Conservation (phyloP, 2,113 vertebrate genomes). For the Pterocles gutturalis region DNA sequence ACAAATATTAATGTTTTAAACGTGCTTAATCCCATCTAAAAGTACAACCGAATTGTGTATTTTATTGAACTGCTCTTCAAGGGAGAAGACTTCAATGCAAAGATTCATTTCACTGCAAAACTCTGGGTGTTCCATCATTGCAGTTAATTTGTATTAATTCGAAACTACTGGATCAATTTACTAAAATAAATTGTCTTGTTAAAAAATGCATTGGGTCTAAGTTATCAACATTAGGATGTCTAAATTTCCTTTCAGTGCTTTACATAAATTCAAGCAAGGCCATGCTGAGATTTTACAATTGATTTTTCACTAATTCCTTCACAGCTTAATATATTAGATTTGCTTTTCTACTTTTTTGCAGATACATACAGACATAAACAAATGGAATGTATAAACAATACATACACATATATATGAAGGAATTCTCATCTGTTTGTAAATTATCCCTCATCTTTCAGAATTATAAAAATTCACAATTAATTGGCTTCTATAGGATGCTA, state of each 20-base stretch:
- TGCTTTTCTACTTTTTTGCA: neutral
- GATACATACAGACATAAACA: neutral
- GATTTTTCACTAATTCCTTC: neutral
- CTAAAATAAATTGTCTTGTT: neutral
- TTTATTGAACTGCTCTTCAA: constrained; percentile 9
- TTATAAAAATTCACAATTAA: neutral
- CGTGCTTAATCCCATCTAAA: neutral
- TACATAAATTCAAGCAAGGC: neutral
- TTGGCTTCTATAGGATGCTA: neutral
- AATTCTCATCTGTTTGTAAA: neutral
- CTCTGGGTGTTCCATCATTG: neutral
- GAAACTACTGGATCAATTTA: constrained; percentile 5
- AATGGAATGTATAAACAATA: neutral
- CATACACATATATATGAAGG: neutral
- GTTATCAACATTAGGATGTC: neutral
- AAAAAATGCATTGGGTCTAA: neutral
- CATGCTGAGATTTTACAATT: neutral
- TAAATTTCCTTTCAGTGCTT: neutral
- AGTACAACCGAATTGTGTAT: neutral
- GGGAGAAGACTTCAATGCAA: neutral
- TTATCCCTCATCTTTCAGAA: neutral
- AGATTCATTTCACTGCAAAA: neutral
- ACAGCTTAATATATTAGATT: neutral
- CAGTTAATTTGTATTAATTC: constrained; percentile 21
- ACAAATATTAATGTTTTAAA: neutral